Base-by-base conservation (phyloP, 2,888 invertebrate genomes). In the Labia minor region DNA sequence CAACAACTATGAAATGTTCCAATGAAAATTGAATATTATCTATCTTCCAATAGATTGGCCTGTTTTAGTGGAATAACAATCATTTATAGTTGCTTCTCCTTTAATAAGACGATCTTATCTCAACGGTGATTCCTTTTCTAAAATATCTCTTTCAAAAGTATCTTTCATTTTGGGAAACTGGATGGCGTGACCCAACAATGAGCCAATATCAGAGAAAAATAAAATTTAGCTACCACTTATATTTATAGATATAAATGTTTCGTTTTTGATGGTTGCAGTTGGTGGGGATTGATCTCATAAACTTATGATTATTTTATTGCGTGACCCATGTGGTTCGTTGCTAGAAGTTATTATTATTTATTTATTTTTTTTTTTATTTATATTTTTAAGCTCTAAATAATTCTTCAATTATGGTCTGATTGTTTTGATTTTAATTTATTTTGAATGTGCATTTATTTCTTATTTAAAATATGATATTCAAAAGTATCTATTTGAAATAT, bases 231-330 rank as follows among this genome's bases (percentile, higher is more conserved):
- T n/a, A n/a, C 16, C 16, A 3, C 14, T 14, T 3, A n/a, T n/a
- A n/a, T 49, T 8, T 49, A 49, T 49, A 49, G 2, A 16, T 49
- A 49, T 33, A 33, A 33, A 33, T 11, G 33, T 8, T n/a, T 49
- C 49, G 26, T 26, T 26, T 26, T 26, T 26, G 26, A 26, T 26
- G 26, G 26, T 8, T n/a, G 49, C 49, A 49, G 16, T 2, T 11
- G 49, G 49, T 3, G n/a, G 2, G 49, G 49, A 49, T 3, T 26
- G 49, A 49, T n/a, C 16, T 49, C 14, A 49, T 49, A 49, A 49
- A 49, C 49, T 49, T 49, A 49, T 49, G 49, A 49, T 49, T 49
- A 49, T 49, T 49, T 49, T 49, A 49, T 49, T 49, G 49, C 49
- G 49, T 49, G 49, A 49, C 49, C 16, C 14, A 3, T 2, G 14